Percentiles rank a stretch among this genome's conserved stretches.
These are phyloP conservation scores for Parauchenoglanis ngamensis DNA, from an alignment of 2,797 vertebrate genomes.

Conservation along the genomic window DNA sequence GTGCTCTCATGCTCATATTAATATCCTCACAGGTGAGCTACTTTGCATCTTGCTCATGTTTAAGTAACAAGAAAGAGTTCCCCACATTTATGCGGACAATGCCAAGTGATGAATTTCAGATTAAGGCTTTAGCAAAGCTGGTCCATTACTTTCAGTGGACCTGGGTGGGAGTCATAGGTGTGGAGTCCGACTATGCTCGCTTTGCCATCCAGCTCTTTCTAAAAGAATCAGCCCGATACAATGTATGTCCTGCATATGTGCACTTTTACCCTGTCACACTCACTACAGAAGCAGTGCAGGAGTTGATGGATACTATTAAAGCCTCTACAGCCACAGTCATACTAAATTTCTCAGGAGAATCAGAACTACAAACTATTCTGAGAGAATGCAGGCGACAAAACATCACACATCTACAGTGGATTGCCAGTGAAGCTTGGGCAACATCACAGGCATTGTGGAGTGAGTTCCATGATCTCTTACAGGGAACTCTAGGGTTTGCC, in stretches of 20 bases:
- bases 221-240: constrained; percentile 68
- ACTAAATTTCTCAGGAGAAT: constrained; percentile 76
- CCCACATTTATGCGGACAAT: constrained; percentile 77
- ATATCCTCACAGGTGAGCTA: constrained; percentile 77
- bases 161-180: constrained; percentile 79
- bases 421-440: constrained; percentile 80
- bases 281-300: constrained; percentile 64
- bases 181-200: constrained; percentile 78
- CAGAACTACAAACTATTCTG: constrained; percentile 74
- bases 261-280: constrained; percentile 77
- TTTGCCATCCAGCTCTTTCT: constrained; percentile 80
- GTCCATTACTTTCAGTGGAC: constrained; percentile 79
- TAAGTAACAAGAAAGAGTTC: constrained; percentile 80
- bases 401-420: constrained; percentile 75
- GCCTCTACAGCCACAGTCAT: constrained; percentile 73
- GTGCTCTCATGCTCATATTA: constrained; percentile 15
- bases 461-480: constrained; percentile 72
- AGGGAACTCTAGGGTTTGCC: constrained; percentile 78
- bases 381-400: constrained; percentile 70
- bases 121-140: constrained; percentile 70
- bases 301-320: constrained; percentile 63
- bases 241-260: constrained; percentile 77
- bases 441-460: constrained; percentile 76
- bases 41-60: constrained; percentile 78
- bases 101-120: constrained; percentile 75